A percentile compares a stretch with the other conserved stretches of the same genome.
Evolutionary conservation across 2,113 vertebrate species (phyloP).

Genomic region (human): DNA sequence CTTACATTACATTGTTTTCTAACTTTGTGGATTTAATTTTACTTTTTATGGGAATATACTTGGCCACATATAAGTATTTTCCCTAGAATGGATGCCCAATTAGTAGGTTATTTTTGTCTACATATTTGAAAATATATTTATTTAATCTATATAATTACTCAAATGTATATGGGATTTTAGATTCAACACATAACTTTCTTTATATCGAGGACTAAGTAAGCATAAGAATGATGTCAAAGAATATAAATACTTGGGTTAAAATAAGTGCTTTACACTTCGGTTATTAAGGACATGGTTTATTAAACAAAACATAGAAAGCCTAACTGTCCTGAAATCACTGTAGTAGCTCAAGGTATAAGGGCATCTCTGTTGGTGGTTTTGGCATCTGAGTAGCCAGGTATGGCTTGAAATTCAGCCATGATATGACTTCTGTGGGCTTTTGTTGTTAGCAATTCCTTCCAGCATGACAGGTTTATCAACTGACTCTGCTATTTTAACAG

Average conservation of each 20-base stretch:
- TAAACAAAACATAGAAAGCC: background rate
- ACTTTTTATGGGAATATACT: background rate
- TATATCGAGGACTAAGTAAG: no score
- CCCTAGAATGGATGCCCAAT: background rate
- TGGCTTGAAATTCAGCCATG: background rate
- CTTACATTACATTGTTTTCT: background rate
- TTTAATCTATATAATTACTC: background rate
- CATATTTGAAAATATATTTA: background rate
- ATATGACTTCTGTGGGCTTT: background rate
- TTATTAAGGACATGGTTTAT: background rate
- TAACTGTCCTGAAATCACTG: background rate
- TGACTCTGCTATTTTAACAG: background rate
- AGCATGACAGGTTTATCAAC: background rate
- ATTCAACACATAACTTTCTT: background rate
- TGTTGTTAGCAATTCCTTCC: background rate
- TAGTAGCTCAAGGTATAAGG: background rate
- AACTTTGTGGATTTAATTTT: background rate
- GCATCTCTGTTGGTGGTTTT: background rate
- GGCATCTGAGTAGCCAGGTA: background rate
- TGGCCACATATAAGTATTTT: background rate
- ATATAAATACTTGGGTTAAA: background rate
- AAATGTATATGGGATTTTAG: background rate
- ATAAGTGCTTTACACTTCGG: background rate
- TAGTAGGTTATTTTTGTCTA: background rate
- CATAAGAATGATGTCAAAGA: background rate